A percentile compares a stretch with the other conserved stretches of the same genome.
phyloP scores from a whole-genome alignment of 2,797 vertebrate genomes.

The Psittacula derbiana region DNA sequence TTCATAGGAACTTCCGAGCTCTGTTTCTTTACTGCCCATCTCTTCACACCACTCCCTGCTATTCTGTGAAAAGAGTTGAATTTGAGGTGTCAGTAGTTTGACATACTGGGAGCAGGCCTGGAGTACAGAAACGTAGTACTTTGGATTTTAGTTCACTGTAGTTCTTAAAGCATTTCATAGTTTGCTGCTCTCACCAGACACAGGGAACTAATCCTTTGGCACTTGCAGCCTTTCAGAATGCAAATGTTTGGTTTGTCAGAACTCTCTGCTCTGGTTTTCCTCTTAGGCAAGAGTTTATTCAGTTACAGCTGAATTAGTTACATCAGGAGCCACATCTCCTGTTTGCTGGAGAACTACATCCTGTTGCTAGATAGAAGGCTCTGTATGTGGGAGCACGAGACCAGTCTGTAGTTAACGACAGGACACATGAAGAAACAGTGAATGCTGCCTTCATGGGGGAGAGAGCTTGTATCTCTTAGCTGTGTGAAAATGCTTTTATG shows the following conservation, averaged over 20 bases:
- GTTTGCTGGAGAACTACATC: background rate
- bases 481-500: background rate
- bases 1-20: background rate
- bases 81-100: background rate
- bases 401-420: background rate
- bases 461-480: background rate
- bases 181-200: background rate
- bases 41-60: background rate
- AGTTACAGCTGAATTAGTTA: background rate
- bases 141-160: background rate
- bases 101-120: background rate
- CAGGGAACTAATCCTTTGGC: background rate
- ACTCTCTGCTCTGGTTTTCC: constrained; percentile 1
- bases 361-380: background rate
- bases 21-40: background rate
- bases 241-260: background rate
- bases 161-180: background rate
- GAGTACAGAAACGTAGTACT: background rate
- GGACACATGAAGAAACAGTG: background rate
- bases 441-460: background rate
- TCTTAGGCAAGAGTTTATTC: constrained; percentile 26
- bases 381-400: background rate
- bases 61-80: background rate
- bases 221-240: background rate
- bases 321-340: background rate